Evolutionary conservation across 2,113 vertebrate species (phyloP).

Genomic region (Recurvirostra avosetta): DNA sequence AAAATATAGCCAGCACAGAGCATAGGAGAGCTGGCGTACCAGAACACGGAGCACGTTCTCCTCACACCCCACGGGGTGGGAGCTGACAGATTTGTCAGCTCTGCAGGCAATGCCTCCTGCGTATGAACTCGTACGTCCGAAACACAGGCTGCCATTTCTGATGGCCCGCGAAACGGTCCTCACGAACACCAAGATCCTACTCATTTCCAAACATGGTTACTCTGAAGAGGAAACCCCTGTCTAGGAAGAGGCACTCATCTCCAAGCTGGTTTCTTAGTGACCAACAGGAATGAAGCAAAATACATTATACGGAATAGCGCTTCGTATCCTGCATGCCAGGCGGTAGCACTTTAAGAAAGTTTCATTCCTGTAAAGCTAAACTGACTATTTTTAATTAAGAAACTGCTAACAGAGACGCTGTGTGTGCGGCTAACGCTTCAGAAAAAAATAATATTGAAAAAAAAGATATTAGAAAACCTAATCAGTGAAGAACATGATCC

Average conservation of each 20-base stretch:
- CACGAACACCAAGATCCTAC: not conserved
- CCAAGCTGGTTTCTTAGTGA: not conserved
- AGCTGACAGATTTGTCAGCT: not conserved
- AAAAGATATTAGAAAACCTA: not conserved
- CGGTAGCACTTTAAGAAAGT: not conserved
- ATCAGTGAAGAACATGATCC: not conserved
- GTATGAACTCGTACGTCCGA: rapidly evolving
- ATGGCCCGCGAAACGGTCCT: not conserved
- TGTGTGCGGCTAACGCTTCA: not conserved
- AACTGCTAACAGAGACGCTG: not conserved
- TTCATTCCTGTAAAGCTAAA: not conserved
- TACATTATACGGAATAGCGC: not conserved
- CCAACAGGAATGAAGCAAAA: not conserved
- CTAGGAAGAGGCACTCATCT: not conserved
- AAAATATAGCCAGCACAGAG: not conserved
- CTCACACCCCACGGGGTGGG: not conserved
- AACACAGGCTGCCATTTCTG: not conserved
- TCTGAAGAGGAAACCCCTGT: not conserved
- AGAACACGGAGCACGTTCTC: not conserved
- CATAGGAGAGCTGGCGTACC: not conserved
- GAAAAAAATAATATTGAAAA: not conserved
- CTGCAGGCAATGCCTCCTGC: not conserved
- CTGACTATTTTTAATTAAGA: not conserved
- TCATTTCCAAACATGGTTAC: not conserved
- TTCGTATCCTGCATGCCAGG: not conserved